Evolutionary conservation across 2,888 invertebrate species (phyloP).

Genomic region (Drosophila limbata): DNA sequence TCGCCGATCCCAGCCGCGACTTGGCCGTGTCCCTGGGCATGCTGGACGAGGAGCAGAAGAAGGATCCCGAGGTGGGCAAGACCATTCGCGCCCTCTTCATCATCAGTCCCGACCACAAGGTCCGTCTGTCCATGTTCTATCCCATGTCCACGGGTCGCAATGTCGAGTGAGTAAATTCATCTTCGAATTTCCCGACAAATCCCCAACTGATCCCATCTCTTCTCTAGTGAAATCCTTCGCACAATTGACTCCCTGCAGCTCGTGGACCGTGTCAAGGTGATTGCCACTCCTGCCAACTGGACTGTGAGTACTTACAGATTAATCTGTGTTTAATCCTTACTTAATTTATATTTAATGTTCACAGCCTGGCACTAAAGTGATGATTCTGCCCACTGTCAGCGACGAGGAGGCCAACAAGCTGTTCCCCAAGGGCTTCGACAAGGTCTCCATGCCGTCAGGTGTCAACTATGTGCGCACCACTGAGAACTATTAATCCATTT

Average conservation of each 20-base stretch:
- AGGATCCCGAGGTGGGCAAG: constrained; percentile 88
- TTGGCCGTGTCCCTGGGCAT: constrained; percentile 91
- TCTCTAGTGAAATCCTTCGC: constrained; percentile 91
- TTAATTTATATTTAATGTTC: constrained; percentile 3
- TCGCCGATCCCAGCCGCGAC: constrained; percentile 90
- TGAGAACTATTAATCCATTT: constrained; percentile 87
- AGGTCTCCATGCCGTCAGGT: constrained; percentile 91
- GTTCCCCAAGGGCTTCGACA: constrained; percentile 90
- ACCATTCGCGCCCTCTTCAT: constrained; percentile 92
- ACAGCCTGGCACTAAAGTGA: constrained; percentile 90
- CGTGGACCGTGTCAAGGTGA: constrained; percentile 88
- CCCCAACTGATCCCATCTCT: background rate
- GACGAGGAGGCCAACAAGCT: constrained; percentile 88
- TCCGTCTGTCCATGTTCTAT: constrained; percentile 93
- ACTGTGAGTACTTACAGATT: constrained; percentile 86
- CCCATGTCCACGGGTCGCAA: constrained; percentile 94
- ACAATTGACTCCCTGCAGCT: constrained; percentile 94
- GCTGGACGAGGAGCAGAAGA: constrained; percentile 91
- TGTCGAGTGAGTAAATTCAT: constrained; percentile 89
- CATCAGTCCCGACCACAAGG: constrained; percentile 91
- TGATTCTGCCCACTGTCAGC: constrained; percentile 91
- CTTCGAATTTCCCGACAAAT: background rate
- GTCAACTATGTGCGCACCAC: constrained; percentile 91
- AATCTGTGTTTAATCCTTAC: background rate
- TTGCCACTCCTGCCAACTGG: constrained; percentile 96